Evolutionary conservation across 1,140 invertebrate species (phyloP).

Genomic region (Zophobas morio): DNA sequence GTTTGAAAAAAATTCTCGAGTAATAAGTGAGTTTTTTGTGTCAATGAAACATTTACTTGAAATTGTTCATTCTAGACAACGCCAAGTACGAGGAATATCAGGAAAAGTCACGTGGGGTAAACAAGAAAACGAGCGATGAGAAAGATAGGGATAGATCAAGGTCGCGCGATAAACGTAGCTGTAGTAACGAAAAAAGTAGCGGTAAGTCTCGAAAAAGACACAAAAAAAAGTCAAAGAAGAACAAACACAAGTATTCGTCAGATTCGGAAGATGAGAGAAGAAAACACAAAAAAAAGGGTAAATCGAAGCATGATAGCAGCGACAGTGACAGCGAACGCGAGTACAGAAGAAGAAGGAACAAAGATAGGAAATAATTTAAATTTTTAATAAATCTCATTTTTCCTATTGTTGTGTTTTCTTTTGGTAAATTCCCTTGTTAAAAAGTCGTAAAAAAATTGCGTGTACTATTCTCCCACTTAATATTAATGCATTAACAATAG

Average conservation of each 20-base stretch:
- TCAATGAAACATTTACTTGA: background rate
- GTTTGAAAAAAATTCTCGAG: constrained; percentile 85
- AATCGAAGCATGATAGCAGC: constrained; percentile 46
- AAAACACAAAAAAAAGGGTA: constrained; percentile 44
- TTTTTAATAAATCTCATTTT: constrained; percentile 1
- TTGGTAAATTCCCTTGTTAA: background rate
- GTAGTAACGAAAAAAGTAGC: constrained; percentile 15
- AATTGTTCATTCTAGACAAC: constrained; percentile 74
- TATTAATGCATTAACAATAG: constrained; percentile 13
- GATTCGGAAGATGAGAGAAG: constrained; percentile 42
- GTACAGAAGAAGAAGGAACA: background rate
- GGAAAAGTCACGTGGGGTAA: constrained; percentile 67
- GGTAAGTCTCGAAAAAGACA: background rate
- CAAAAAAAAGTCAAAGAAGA: constrained; percentile 40
- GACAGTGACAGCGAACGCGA: background rate
- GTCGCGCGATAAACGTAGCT: constrained; percentile 4
- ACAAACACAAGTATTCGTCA: constrained; percentile 20
- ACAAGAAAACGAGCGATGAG: background rate
- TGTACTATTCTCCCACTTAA: constrained; percentile 24
- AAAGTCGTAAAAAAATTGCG: background rate
- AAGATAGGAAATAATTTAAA: background rate
- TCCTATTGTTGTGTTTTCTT: background rate
- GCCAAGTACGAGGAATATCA: constrained; percentile 80
- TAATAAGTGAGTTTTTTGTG: constrained; percentile 77
- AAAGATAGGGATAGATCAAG: constrained; percentile 26